phyloP scores from a whole-genome alignment of 2,888 invertebrate species.

The Philopedon plagiatum region DNA sequence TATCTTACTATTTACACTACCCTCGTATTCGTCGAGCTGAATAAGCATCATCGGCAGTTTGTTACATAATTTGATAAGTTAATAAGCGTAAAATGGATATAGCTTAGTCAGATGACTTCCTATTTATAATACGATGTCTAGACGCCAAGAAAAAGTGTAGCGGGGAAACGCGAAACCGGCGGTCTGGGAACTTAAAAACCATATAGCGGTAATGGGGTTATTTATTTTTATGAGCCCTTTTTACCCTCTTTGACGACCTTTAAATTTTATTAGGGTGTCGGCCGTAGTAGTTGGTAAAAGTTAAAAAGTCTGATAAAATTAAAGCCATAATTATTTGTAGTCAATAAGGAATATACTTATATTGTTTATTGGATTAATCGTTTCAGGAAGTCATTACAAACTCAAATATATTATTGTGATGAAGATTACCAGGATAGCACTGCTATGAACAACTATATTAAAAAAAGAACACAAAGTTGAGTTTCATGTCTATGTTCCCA shows the following conservation, averaged over 20 bases:
- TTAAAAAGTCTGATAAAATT: not conserved
- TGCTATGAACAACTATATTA: too few species aligned
- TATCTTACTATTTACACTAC: not conserved
- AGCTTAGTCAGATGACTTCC: conserved; percentile 61
- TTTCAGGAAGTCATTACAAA: too few species aligned
- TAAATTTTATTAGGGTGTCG: not conserved
- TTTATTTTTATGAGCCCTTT: conserved; percentile 25
- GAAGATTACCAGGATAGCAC: too few species aligned
- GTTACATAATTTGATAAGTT: conserved; percentile 60
- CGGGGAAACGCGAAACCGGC: conserved; percentile 14
- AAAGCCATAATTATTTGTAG: not conserved
- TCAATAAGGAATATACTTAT: too few species aligned
- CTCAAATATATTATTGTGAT: too few species aligned
- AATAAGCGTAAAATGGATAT: conserved; percentile 63
- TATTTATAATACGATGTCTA: conserved; percentile 64
- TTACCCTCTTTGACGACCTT: conserved; percentile 22
- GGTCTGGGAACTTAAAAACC: conserved; percentile 13
- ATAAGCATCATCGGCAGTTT: conserved; percentile 14
- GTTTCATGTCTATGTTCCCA: too few species aligned
- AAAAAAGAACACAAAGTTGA: too few species aligned
- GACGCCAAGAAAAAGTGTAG: conserved; percentile 53
- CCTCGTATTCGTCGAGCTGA: not conserved
- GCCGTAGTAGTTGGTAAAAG: not conserved
- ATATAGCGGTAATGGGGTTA: conserved; percentile 21
- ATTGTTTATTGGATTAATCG: too few species aligned